A percentile compares a stretch with the other conserved stretches of the same genome.
Evolutionary conservation across 35 echinoderm and acorn worm genomes (phyloP).

Genomic region (Chiridota heheva): DNA sequence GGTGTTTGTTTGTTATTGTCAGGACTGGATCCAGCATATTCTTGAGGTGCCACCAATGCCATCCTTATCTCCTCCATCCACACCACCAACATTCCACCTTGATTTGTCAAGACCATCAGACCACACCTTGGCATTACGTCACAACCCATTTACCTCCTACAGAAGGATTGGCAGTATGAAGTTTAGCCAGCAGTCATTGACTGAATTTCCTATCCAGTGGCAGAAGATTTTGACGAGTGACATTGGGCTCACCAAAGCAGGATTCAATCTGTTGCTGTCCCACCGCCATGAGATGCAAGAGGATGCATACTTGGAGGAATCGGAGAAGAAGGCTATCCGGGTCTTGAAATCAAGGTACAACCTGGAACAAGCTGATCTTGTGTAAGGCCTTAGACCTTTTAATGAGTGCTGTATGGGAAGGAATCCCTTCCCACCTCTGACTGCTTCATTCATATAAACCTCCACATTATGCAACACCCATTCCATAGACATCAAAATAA

Average conservation of each 20-base stretch:
- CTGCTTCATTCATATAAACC: no score
- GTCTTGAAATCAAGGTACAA: constrained; percentile 71
- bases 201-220: constrained; percentile 65
- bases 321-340: constrained; percentile 75
- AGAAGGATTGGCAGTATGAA: constrained; percentile 41
- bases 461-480: no score
- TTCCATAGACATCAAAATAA: no score
- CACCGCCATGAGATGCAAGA: constrained; percentile 97
- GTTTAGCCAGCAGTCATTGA: constrained; percentile 52
- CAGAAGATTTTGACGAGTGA: constrained; percentile 64
- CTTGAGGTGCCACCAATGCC: constrained; percentile 78
- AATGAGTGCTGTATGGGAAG: no score
- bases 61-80: constrained; percentile 16
- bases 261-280: constrained; percentile 77
- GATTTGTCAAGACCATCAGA: neutral
- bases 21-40: constrained; percentile 81
- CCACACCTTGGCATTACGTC: neutral
- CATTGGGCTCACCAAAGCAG: constrained; percentile 77
- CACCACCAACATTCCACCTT: neutral
- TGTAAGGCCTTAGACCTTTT: no score
- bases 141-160: constrained; percentile 59
- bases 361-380: constrained; percentile 76
- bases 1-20: no score
- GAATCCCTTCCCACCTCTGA: no score
- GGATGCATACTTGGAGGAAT: constrained; percentile 73